Base-by-base conservation (phyloP, 2,888 invertebrate genomes). In the Apamea sordens region DNA sequence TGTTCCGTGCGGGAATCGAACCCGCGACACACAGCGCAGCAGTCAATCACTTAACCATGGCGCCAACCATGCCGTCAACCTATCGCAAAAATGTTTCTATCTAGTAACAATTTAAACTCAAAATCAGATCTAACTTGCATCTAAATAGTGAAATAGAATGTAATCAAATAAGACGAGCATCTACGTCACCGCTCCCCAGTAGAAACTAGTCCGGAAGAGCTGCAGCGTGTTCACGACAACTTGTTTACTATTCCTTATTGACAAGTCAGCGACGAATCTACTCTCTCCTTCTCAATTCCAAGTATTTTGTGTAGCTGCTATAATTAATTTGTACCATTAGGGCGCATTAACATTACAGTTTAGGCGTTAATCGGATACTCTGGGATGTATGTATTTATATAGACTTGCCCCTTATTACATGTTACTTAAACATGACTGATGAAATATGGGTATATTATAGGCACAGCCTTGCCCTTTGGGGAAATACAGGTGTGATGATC, bases 221-320 rank as follows among this genome's bases (percentile, higher is more conserved):
- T n/a, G 36, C 36, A 72, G 72, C n/a, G 44, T 75, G 78, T 21
- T 63, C 44, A 2, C 44, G 73, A 47, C 69, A 76, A 73, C 80
- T 80, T 56, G 69, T 69, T 73, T 56, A 56, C 32, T 11, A 1
- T 24, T 56, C 53, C 21, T 24, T 70, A 73, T 70, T 53, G 83
- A 76, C 80, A 70, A 65, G n/a, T 59, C 32, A 73, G 32, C 69
- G 61, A 64, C 50, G 32, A 61, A 7, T 56, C n/a, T n/a, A 15
- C 18, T 36, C 36, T 5, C 15, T 67, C 3, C 24, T 63, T 13
- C 53, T 53, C 21, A 61, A 28, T 53, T 56, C 15, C 21, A 53
- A 61, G 24, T 24, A 67, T 32, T 81, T 81, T 61, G 74, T 61
- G 50, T 7, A 36, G 32, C 32, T 21, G 10, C 13, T 47, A 41